Conservation (phyloP, 2,113 vertebrate species). For the Leptosomus discolor region DNA sequence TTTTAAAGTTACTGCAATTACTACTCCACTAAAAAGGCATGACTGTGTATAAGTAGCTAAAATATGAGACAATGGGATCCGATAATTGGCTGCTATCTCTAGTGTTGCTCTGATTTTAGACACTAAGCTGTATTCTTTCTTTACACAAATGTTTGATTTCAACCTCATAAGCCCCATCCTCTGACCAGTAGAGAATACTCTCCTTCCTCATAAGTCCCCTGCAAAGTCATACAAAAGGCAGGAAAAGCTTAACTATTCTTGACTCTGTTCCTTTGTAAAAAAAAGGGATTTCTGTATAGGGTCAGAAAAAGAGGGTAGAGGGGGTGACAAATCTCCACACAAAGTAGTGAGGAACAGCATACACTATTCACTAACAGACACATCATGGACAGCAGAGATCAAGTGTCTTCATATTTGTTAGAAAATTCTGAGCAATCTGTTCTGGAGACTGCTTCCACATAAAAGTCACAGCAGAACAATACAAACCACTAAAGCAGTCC, state of each 20-base stretch:
- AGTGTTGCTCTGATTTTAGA: background rate
- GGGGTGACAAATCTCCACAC: background rate
- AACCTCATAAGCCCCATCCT: background rate
- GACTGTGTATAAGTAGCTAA: background rate
- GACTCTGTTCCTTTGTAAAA: background rate
- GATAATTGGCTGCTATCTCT: background rate
- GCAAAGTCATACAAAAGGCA: background rate
- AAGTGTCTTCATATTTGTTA: background rate
- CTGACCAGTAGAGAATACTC: background rate
- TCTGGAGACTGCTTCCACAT: background rate
- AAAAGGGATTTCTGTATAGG: accelerated
- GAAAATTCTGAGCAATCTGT: background rate
- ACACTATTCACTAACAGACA: background rate
- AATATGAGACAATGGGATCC: background rate
- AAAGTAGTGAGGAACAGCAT: background rate
- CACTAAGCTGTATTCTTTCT: background rate
- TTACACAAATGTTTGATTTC: background rate
- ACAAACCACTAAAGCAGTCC: background rate
- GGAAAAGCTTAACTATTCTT: background rate
- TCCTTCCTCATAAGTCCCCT: background rate
- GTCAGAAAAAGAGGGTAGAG: background rate
- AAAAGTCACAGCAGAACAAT: background rate
- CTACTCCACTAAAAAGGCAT: background rate
- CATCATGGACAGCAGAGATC: background rate
- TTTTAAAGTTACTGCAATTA: background rate